Base-by-base conservation (phyloP, 64 coral and sea anemone species). In the Dendronephthya gigantea region DNA sequence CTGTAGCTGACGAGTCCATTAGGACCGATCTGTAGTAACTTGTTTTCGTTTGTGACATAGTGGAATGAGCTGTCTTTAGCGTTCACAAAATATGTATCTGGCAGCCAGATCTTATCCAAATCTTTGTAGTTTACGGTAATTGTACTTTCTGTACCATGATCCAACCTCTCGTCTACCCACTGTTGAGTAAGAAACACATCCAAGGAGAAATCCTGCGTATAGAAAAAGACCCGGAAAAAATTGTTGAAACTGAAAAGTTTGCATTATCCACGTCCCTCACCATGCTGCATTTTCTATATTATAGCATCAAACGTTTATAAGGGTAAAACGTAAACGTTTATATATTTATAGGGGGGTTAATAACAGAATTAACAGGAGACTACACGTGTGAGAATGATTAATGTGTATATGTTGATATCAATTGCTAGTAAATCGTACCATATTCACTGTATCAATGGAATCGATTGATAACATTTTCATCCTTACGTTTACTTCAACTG, bases 41-140 rank as follows among this genome's bases (percentile, higher is more conserved):
- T 91, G 30, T 97, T 97, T 81, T 97, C 83, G 4, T 90, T 97
- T 9, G 91, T 97, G 45, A 97, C 91, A 68, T 91, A 93, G 49
- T 97, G 94, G 70, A 98, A 98, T 47, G 87, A 89, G 79, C 95
- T 92, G 9, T 93, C 68, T 72, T 98, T 98, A 12, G 95, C 95
- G 30, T 98, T 98, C 7, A 98, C 95, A 85, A 98, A 98, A 48
- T 98, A 98, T 22, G 95, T 89, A 68, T 98, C 95, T 34, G 95
- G 95, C 87, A 98, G 87, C 95, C 95, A 98, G 10, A 98, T 93
- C 11, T 88, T 88, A 14, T 93, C 92, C 81, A 98, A 84, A 38
- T 91, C 92, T 22, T 90, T 93, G 90, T 90, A 91, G 34, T 92
- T 93, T 1, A 98, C 87, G 12, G 87, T 89, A 86, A 98, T 91